Evolutionary conservation across 1,140 invertebrate genomes (phyloP).

Genomic region (Scaptomyza graminum): DNA sequence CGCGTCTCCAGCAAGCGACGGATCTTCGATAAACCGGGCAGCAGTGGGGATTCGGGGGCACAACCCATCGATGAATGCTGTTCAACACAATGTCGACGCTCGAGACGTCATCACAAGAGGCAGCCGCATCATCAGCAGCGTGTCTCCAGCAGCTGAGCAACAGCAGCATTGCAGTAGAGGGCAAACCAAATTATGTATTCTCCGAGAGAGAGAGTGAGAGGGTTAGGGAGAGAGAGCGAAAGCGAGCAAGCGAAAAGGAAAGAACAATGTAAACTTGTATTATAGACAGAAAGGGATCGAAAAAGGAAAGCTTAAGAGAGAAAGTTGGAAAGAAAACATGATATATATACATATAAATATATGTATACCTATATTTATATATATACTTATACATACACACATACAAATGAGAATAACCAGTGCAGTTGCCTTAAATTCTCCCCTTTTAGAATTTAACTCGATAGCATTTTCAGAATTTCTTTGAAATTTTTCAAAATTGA

Average conservation of each 20-base stretch:
- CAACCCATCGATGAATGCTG: slow-evolving; percentile 85
- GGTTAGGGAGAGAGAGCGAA: slow-evolving; percentile 19
- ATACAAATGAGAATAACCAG: slow-evolving; percentile 52
- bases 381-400: slow-evolving; percentile 10
- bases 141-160: slow-evolving; percentile 29
- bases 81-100: slow-evolving; percentile 84
- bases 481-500: slow-evolving; percentile 39
- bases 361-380: slow-evolving; percentile 18
- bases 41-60: slow-evolving; percentile 42
- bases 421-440: slow-evolving; percentile 78
- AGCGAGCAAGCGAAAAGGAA: slow-evolving; percentile 19
- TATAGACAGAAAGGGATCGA: slow-evolving; percentile 45
- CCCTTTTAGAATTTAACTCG: slow-evolving; percentile 55
- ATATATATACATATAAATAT: slow-evolving; percentile 15
- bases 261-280: slow-evolving; percentile 68
- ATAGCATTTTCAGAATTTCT: slow-evolving; percentile 71
- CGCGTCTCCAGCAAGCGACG: slow-evolving; percentile 82
- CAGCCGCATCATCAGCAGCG: slow-evolving; percentile 64
- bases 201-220: slow-evolving; percentile 12
- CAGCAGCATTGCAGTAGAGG: slow-evolving; percentile 18
- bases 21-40: slow-evolving; percentile 75
- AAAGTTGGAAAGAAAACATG: slow-evolving; percentile 27
- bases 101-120: slow-evolving; percentile 84
- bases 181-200: slow-evolving; percentile 18
- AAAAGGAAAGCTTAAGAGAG: neutral